phyloP scores from a whole-genome alignment of 2,113 vertebrate genomes.

The Taurulus bubalis region DNA sequence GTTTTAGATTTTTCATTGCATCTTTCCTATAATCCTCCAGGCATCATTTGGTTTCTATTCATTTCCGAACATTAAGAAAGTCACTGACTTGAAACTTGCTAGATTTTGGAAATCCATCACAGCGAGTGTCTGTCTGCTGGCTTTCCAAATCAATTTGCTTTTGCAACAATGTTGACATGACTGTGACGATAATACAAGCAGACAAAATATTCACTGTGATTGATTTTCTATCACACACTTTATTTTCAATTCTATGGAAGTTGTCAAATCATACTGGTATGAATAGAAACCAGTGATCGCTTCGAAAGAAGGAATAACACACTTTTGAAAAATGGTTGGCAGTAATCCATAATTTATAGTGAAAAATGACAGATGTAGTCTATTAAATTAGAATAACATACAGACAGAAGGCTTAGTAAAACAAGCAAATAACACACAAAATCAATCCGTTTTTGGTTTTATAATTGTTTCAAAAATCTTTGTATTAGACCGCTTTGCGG shows the following conservation, averaged over 20 bases:
- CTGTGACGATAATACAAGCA: constrained; percentile 5
- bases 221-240: background rate
- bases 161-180: background rate
- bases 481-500: background rate
- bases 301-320: background rate
- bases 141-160: constrained; percentile 24
- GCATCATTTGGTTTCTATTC: constrained; percentile 18
- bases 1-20: background rate
- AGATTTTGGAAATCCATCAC: constrained; percentile 21
- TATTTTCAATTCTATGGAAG: background rate
- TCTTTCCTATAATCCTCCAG: constrained; percentile 1
- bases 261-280: background rate
- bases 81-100: constrained; percentile 20
- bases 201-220: background rate
- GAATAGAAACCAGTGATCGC: background rate
- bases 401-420: background rate
- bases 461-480: background rate
- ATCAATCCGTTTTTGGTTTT: background rate
- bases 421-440: background rate
- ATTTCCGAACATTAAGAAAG: constrained; percentile 23
- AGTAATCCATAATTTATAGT: constrained; percentile 3
- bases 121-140: constrained; percentile 7
- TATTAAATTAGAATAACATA: background rate
- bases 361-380: background rate
- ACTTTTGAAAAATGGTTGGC: background rate